These are phyloP conservation scores for Anisognathus igniventris DNA, from an alignment of 2,797 vertebrate genomes.

Conservation along the genomic window DNA sequence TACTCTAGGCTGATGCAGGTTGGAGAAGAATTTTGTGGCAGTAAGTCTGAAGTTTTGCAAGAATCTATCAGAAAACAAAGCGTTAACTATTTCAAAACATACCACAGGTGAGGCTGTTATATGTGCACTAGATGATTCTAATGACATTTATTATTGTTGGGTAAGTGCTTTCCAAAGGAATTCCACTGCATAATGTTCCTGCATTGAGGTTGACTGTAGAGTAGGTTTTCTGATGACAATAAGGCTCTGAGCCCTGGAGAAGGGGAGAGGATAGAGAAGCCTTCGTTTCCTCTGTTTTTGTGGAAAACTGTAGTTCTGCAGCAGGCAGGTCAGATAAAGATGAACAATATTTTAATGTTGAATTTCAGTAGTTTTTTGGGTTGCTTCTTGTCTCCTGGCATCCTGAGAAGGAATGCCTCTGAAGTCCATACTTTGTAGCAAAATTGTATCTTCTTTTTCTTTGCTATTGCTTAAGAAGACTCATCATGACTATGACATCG, in stretches of 20 bases:
- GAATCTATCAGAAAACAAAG: conserved; percentile 97
- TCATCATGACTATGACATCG: not conserved
- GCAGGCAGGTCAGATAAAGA: not conserved
- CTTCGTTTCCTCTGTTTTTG: not conserved
- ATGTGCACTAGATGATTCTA: not conserved
- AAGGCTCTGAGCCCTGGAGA: not conserved
- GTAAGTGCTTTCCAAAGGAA: not conserved
- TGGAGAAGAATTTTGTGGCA: conserved; percentile 97
- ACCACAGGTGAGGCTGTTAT: conserved; percentile 86
- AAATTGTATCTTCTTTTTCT: not conserved
- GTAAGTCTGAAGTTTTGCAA: conserved; percentile 95
- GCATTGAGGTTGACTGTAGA: not conserved
- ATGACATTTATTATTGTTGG: not conserved
- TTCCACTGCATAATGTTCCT: not conserved
- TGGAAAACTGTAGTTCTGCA: not conserved
- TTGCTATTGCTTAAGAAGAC: not conserved
- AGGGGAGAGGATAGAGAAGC: not conserved
- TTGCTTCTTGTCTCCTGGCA: not conserved
- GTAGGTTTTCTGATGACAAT: not conserved
- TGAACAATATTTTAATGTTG: not conserved
- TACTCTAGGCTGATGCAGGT: conserved; percentile 90
- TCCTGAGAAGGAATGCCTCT: not conserved
- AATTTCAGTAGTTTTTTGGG: not conserved
- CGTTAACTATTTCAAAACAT: conserved; percentile 97
- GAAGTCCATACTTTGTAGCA: not conserved